Percentiles rank a stretch among this genome's conserved stretches.
phyloP scores from a whole-genome alignment of 2,888 invertebrate species.

The Aspidiotus destructor region DNA sequence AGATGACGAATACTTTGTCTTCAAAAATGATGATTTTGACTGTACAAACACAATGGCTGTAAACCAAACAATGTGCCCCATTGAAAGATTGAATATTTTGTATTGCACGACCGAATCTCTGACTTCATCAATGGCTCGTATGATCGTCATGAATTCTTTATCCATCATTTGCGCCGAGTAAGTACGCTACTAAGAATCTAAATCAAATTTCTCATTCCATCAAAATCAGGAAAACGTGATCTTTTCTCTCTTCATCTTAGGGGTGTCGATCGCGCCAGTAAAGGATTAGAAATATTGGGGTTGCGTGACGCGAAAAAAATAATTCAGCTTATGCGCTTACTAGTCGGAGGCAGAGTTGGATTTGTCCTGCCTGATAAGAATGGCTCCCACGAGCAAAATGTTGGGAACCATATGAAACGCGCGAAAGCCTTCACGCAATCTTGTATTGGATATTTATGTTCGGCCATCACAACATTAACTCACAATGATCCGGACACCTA shows the following conservation, averaged over 20 bases:
- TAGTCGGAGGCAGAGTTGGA: conserved; percentile 48
- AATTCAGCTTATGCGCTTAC: conserved; percentile 51
- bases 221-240: neutral
- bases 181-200: neutral
- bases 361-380: conserved; percentile 11
- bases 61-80: conserved; percentile 8
- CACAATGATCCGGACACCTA: conserved; percentile 47
- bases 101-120: conserved; percentile 17
- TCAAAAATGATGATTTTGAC: conserved; percentile 11
- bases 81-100: conserved; percentile 21
- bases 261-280: conserved; percentile 29
- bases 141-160: conserved; percentile 27
- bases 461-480: conserved; percentile 48
- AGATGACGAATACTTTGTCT: conserved; percentile 12
- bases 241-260: neutral
- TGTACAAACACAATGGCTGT: neutral
- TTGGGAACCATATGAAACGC: neutral
- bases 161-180: conserved; percentile 22
- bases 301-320: conserved; percentile 51
- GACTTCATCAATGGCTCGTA: conserved; percentile 23
- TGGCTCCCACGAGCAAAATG: neutral
- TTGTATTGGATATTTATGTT: conserved; percentile 40
- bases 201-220: neutral
- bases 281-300: conserved; percentile 46
- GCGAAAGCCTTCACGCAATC: conserved; percentile 29